Percentiles rank a stretch among this genome's conserved stretches.
These are phyloP conservation scores for Diadophis punctatus DNA, from an alignment of 2,113 vertebrate species.

Conservation along the genomic window DNA sequence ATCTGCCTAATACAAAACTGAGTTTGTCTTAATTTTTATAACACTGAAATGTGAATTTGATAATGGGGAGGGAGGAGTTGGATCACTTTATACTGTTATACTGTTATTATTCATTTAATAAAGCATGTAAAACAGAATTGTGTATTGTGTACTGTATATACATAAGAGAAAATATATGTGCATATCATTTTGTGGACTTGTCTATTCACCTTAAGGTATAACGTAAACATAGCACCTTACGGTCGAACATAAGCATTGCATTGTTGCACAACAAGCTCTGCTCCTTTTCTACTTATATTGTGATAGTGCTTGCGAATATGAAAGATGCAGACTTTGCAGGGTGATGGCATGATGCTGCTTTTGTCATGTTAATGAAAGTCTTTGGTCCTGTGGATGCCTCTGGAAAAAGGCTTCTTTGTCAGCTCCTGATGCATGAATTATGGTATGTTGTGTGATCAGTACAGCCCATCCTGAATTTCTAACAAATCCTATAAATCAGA, in stretches of 20 bases:
- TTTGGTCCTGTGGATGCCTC: background rate
- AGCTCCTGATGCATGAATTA: background rate
- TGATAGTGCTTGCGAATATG: background rate
- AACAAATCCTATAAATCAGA: background rate
- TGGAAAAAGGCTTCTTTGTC: background rate
- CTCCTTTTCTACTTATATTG: background rate
- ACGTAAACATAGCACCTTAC: background rate
- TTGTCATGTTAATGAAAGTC: background rate
- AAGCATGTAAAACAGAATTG: background rate
- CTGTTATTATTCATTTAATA: background rate
- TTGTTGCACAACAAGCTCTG: background rate
- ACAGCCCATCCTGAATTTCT: background rate
- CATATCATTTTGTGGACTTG: background rate
- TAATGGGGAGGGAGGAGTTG: background rate
- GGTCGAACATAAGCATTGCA: background rate
- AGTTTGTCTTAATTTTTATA: background rate
- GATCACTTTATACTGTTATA: background rate
- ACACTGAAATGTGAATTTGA: background rate
- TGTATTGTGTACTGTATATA: background rate
- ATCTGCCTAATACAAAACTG: background rate
- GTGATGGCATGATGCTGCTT: background rate
- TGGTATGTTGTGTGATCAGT: background rate
- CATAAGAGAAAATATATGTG: background rate
- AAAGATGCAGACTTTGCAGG: background rate
- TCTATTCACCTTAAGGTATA: background rate